Percentiles rank a stretch among this genome's conserved stretches.
Evolutionary conservation across 2,113 vertebrate genomes (phyloP).

Genomic region (Genyomyrus donnyi): DNA sequence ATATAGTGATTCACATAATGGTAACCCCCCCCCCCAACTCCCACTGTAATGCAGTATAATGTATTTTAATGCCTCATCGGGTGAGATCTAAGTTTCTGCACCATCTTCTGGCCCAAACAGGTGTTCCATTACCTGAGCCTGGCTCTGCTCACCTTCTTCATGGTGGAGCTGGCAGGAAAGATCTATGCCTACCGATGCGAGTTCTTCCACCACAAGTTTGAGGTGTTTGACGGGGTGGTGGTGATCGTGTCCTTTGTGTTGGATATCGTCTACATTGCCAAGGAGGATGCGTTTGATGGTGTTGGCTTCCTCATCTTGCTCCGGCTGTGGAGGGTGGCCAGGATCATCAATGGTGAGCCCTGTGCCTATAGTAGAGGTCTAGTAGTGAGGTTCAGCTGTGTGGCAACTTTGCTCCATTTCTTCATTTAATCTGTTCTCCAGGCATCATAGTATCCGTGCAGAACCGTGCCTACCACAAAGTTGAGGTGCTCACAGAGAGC

Average conservation of each 20-base stretch:
- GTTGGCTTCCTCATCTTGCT: slow-evolving; percentile 84
- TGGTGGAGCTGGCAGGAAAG: slow-evolving; percentile 81
- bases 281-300: slow-evolving; percentile 74
- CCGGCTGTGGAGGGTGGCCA: slow-evolving; percentile 87
- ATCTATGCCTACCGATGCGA: slow-evolving; percentile 75
- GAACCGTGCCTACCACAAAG: slow-evolving; percentile 70
- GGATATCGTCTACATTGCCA: slow-evolving; percentile 73
- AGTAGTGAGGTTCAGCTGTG: background rate
- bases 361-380: background rate
- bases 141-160: slow-evolving; percentile 77
- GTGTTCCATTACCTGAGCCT: slow-evolving; percentile 87
- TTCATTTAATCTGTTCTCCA: slow-evolving; percentile 35
- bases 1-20: background rate
- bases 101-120: slow-evolving; percentile 45
- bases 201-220: slow-evolving; percentile 92
- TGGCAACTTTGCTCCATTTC: background rate
- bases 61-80: background rate
- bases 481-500: slow-evolving; percentile 74
- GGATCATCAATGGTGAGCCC: slow-evolving; percentile 83
- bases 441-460: slow-evolving; percentile 87
- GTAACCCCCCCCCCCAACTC: background rate
- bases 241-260: slow-evolving; percentile 82
- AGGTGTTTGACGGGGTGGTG: slow-evolving; percentile 79
- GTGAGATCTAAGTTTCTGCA: background rate
- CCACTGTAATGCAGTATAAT: background rate